Conservation (phyloP, 2,888 invertebrate genomes). For the Caenorhabditis macrosperma region DNA sequence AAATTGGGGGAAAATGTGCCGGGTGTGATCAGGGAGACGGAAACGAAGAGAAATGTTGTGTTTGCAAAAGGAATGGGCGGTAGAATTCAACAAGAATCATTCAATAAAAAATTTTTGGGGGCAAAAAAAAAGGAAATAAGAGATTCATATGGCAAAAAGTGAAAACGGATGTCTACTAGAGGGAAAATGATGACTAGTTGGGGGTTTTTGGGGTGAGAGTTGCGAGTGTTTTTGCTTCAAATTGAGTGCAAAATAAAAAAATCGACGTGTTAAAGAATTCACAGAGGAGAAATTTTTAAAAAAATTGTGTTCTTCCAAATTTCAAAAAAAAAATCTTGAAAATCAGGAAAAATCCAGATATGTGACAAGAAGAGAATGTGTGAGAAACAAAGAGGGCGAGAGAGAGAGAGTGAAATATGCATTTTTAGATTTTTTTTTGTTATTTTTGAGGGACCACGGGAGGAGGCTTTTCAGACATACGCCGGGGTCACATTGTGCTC, state of each 20-base stretch:
- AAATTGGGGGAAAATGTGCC: not conserved
- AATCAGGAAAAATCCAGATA: not conserved
- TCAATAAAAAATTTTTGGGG: not conserved
- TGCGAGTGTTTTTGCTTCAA: not conserved
- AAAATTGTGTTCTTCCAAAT: not conserved
- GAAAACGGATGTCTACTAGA: not conserved
- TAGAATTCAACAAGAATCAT: not conserved
- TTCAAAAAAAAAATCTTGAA: not conserved
- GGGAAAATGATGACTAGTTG: not conserved
- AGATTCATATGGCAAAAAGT: constrained; percentile 28
- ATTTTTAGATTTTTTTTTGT: not conserved
- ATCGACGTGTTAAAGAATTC: too few relatives aligned
- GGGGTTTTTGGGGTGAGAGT: too few relatives aligned
- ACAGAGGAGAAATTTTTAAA: not conserved
- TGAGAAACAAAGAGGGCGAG: not conserved
- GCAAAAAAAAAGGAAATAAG: not conserved
- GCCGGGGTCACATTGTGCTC: constrained; percentile 81
- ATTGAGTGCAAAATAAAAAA: not conserved
- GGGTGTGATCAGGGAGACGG: not conserved
- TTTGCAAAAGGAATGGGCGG: not conserved
- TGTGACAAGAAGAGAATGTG: not conserved
- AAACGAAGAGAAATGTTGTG: not conserved
- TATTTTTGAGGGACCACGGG: too few relatives aligned
- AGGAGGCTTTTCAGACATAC: constrained; percentile 72
- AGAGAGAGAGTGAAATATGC: not conserved